Evolutionary conservation across 2,888 invertebrate species (phyloP).

Genomic region (Elegia similella): DNA sequence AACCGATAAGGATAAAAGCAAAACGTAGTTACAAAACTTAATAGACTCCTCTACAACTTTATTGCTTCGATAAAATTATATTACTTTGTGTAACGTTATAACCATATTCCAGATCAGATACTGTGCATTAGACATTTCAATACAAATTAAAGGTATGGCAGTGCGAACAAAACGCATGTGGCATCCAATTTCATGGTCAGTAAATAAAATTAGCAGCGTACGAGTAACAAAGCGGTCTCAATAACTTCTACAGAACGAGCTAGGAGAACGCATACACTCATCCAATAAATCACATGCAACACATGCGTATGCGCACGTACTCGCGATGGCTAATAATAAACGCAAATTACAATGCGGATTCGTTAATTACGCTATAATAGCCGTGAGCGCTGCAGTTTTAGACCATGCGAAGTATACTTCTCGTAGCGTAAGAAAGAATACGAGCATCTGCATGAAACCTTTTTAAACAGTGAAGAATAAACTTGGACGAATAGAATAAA

Average conservation of each 20-base stretch:
- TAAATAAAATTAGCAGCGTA: constrained; percentile 78
- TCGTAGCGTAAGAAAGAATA: too few species aligned
- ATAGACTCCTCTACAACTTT: constrained; percentile 58
- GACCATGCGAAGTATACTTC: too few species aligned
- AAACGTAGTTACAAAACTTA: constrained; percentile 56
- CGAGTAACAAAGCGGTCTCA: constrained; percentile 74
- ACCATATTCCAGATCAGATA: constrained; percentile 30
- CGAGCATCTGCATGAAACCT: too few species aligned
- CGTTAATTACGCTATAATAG: constrained; percentile 71
- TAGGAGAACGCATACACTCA: constrained; percentile 49
- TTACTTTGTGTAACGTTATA: constrained; percentile 40
- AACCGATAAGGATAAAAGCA: constrained; percentile 69
- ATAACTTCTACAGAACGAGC: constrained; percentile 73
- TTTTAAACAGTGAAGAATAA: too few species aligned
- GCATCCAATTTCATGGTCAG: constrained; percentile 74
- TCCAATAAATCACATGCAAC: constrained; percentile 56
- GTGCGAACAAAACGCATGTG: constrained; percentile 52
- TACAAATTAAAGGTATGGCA: constrained; percentile 49
- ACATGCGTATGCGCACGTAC: constrained; percentile 1
- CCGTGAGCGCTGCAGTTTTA: constrained; percentile 25
- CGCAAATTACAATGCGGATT: constrained; percentile 52
- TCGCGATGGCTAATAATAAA: constrained; percentile 43
- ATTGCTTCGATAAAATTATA: constrained; percentile 48
- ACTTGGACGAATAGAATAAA: too few species aligned
- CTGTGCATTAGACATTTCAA: constrained; percentile 59